These are phyloP conservation scores for Pelecanus crispus DNA, from an alignment of 2,113 vertebrate genomes.

Conservation along the genomic window DNA sequence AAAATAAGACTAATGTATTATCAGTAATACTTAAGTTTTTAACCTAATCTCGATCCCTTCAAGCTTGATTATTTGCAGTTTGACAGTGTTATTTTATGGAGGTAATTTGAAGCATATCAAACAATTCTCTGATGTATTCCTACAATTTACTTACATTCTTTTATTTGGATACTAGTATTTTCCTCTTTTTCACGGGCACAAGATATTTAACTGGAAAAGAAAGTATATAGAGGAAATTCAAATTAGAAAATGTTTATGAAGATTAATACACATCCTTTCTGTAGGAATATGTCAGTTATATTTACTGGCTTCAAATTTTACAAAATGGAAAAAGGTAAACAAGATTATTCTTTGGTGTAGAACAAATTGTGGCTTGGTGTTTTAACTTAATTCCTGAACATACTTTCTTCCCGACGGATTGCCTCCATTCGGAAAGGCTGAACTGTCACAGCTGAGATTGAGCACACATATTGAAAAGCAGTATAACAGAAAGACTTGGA, in stretches of 20 bases:
- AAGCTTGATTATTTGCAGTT: not conserved
- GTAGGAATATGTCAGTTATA: not conserved
- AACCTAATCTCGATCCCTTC: not conserved
- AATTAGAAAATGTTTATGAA: not conserved
- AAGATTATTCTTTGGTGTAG: not conserved
- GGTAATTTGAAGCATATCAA: not conserved
- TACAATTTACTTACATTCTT: not conserved
- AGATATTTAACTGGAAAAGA: not conserved
- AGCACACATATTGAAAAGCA: fast-evolving
- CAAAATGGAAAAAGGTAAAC: not conserved
- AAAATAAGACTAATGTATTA: not conserved
- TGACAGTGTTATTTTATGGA: not conserved
- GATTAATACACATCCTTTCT: not conserved
- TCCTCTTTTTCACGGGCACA: not conserved
- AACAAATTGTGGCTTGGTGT: not conserved
- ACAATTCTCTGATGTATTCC: not conserved
- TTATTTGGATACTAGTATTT: not conserved
- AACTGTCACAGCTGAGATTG: not conserved
- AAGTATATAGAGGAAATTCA: not conserved
- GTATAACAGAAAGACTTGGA: not conserved
- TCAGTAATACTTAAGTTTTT: not conserved
- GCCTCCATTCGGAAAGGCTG: not conserved
- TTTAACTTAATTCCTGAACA: not conserved
- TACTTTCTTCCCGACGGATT: not conserved
- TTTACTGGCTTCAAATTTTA: not conserved